phyloP scores from a whole-genome alignment of 2,113 vertebrate genomes.

The Patagioenas fasciata region DNA sequence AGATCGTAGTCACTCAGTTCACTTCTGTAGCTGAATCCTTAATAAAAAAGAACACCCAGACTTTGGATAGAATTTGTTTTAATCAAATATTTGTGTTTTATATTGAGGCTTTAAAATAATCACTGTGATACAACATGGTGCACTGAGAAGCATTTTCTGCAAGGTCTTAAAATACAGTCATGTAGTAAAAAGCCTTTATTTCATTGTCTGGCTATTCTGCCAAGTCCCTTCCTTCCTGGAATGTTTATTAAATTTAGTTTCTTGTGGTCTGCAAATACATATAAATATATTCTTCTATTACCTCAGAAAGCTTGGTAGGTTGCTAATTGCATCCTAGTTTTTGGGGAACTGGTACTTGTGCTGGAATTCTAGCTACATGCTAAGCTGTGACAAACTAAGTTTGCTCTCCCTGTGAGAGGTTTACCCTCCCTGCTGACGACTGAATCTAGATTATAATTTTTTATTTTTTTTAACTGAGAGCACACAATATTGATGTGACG shows the following conservation, averaged over 20 bases:
- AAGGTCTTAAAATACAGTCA: constrained; percentile 44
- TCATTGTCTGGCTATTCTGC: constrained; percentile 34
- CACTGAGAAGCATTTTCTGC: constrained; percentile 20
- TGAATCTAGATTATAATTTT: neutral
- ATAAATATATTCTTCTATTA: neutral
- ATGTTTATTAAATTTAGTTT: constrained; percentile 52
- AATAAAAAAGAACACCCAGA: constrained; percentile 4
- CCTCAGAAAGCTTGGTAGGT: neutral
- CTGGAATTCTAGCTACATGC: neutral
- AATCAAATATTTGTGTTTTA: constrained; percentile 23
- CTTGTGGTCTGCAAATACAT: neutral
- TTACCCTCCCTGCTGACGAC: neutral
- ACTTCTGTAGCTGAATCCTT: neutral
- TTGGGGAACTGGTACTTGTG: neutral
- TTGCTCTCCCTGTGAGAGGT: neutral
- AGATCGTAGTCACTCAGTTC: neutral
- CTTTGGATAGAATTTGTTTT: neutral
- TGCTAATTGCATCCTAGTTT: neutral
- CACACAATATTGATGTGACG: neutral
- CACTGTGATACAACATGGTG: neutral
- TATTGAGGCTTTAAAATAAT: constrained; percentile 11
- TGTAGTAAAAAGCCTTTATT: constrained; percentile 44
- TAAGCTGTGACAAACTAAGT: neutral
- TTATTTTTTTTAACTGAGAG: neutral
- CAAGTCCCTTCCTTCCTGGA: constrained; percentile 54